Evolutionary conservation across 2,113 vertebrate species (phyloP), one percentile per base, ranked within the genome.

Genomic region (Eretmochelys imbricata): DNA sequence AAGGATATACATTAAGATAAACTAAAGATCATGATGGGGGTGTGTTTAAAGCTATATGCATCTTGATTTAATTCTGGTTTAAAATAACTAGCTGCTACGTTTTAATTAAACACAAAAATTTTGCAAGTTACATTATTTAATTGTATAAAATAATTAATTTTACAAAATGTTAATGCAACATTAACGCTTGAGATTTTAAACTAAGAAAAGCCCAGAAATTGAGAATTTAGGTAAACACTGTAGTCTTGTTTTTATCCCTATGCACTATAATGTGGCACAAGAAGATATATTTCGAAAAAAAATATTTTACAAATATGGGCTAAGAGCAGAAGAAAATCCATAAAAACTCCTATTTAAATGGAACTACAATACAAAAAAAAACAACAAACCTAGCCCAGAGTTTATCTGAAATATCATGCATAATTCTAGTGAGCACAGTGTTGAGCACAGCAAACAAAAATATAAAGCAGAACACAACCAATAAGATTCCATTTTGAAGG

Each of bases 371-470:
- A 87, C 35, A 85, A 48, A 84, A 54, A 20, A 17, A 57, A 80
- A 29, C 55, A 49, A 10, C 6, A 49, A 49, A 49, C 48, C 48
- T 27, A 84, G 59, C 3, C 13, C 59, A 65, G 12, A 16, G 35
- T 65, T 35, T 65, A 19, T 65, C 62, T 65, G 16, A 7, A 65
- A 65, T 65, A 65, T 65, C 31, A 19, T 35, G 62, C 62, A 65
- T 65, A 65, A 69, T 20, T 69, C 62, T n/a, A 69, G 35, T n/a
- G 35, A 69, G 35, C 35, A n/a, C 62, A 69, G 8, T 69, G 16
- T 19, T 69, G 35, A 82, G 35, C 0, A 0, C 46, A 80, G 55
- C 62, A 65, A 75, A 80, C 0, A 0, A 88, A 46, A 75, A 0
- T 1, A 7, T 6, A 17, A 92, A 92, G 50, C 22, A 91, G 35